A percentile compares a stretch with the other conserved stretches of the same genome.
Conservation (phyloP, 2,888 invertebrate species). For the Anticlea derivata region DNA sequence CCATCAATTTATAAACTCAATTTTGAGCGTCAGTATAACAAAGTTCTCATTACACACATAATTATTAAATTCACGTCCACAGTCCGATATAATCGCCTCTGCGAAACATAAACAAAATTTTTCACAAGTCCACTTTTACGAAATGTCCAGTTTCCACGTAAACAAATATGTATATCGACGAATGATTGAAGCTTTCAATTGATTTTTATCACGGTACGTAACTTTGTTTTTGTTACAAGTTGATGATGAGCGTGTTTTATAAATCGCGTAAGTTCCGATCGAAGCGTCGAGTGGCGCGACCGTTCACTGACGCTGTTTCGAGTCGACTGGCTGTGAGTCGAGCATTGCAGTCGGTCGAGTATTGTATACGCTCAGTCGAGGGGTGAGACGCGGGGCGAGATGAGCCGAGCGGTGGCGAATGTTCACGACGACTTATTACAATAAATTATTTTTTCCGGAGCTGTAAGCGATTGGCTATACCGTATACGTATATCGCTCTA, state of each 20-base stretch:
- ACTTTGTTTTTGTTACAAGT: constrained; percentile 54
- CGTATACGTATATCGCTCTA: constrained; percentile 51
- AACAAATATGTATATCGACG: constrained; percentile 20
- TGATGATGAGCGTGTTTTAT: constrained; percentile 74
- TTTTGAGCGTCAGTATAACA: constrained; percentile 62
- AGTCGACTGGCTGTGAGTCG: constrained; percentile 75
- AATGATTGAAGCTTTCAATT: constrained; percentile 23
- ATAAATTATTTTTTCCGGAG: constrained; percentile 80
- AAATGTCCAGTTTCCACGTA: constrained; percentile 32
- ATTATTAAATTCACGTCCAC: constrained; percentile 42
- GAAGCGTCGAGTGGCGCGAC: constrained; percentile 76
- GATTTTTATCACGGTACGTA: constrained; percentile 42
- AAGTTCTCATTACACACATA: constrained; percentile 63
- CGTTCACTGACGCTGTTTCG: constrained; percentile 75
- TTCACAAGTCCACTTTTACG: constrained; percentile 58
- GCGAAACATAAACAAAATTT: constrained; percentile 44
- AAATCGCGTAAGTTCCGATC: constrained; percentile 67
- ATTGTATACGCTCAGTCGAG: constrained; percentile 68
- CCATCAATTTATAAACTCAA: constrained; percentile 78
- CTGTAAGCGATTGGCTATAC: constrained; percentile 73
- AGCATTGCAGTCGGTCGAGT: constrained; percentile 76
- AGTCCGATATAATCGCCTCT: constrained; percentile 26
- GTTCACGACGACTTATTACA: constrained; percentile 81
- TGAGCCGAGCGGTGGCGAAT: constrained; percentile 80
- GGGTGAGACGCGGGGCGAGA: constrained; percentile 66